Evolutionary conservation across 2,888 invertebrate genomes (phyloP).

Genomic region (Lithodes maja): DNA sequence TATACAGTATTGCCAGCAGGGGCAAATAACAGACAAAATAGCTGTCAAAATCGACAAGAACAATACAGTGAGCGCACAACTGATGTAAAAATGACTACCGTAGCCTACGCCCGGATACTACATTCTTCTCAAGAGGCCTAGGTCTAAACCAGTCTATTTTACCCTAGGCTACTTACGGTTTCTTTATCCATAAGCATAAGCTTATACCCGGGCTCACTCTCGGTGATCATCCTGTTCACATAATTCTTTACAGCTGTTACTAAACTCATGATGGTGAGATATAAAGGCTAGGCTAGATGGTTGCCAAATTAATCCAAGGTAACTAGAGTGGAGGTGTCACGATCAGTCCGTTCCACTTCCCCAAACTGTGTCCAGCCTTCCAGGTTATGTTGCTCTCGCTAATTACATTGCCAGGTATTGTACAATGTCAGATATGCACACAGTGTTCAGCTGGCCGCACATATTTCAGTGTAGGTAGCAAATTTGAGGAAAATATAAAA

Average conservation of each 20-base stretch:
- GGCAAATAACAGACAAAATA: too few species aligned
- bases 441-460: too few species aligned
- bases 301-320: not conserved
- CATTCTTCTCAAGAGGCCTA: too few species aligned
- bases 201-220: slow-evolving; percentile 99
- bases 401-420: too few species aligned
- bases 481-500: not conserved
- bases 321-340: not conserved
- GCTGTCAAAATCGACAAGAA: too few species aligned
- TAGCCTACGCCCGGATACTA: too few species aligned
- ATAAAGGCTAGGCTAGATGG: not conserved
- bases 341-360: not conserved
- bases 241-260: slow-evolving; percentile 94
- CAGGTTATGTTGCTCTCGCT: not conserved
- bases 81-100: too few species aligned
- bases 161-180: slow-evolving; percentile 81
- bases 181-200: slow-evolving; percentile 98
- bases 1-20: too few species aligned
- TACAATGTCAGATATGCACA: too few species aligned
- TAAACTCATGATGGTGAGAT: slow-evolving; percentile 83
- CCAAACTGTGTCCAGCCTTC: too few species aligned
- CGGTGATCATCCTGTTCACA: slow-evolving; percentile 97
- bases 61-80: too few species aligned
- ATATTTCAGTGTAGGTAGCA: not conserved
- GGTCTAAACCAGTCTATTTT: too few species aligned